phyloP scores from a whole-genome alignment of 1,140 invertebrate genomes.

The Trichonephila clavipes region DNA sequence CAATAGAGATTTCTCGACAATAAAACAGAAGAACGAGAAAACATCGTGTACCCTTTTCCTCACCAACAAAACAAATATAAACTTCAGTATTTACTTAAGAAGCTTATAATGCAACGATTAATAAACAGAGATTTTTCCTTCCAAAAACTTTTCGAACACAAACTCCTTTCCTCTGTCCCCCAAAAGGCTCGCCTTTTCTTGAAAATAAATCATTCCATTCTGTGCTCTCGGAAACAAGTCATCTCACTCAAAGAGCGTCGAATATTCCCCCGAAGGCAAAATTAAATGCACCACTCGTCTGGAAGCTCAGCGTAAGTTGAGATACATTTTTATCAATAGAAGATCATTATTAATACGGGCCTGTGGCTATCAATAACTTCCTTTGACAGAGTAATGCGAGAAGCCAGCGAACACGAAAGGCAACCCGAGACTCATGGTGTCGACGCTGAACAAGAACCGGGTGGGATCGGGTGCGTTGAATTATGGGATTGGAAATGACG shows the following conservation, averaged over 20 bases:
- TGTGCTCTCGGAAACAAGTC: neutral
- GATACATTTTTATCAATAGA: slow-evolving; percentile 11
- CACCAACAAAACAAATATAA: no score
- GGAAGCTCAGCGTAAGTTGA: neutral
- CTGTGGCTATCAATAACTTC: slow-evolving; percentile 27
- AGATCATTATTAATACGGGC: neutral
- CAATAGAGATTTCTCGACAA: no score
- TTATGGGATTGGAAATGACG: neutral
- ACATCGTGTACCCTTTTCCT: no score
- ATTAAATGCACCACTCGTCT: neutral
- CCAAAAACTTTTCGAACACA: neutral
- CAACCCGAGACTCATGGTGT: neutral
- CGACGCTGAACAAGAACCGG: neutral
- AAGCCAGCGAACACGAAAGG: neutral
- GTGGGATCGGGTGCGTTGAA: neutral
- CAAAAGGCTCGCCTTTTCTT: neutral
- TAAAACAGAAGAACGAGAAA: no score
- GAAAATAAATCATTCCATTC: neutral
- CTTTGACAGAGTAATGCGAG: slow-evolving; percentile 31
- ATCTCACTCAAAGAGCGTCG: neutral
- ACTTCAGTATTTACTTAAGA: no score
- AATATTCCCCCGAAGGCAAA: neutral
- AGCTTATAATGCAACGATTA: neutral
- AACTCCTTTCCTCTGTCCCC: neutral
- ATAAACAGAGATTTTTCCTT: neutral